phyloP scores from a whole-genome alignment of 1,140 invertebrate species.

The Drosophila biarmipes region DNA sequence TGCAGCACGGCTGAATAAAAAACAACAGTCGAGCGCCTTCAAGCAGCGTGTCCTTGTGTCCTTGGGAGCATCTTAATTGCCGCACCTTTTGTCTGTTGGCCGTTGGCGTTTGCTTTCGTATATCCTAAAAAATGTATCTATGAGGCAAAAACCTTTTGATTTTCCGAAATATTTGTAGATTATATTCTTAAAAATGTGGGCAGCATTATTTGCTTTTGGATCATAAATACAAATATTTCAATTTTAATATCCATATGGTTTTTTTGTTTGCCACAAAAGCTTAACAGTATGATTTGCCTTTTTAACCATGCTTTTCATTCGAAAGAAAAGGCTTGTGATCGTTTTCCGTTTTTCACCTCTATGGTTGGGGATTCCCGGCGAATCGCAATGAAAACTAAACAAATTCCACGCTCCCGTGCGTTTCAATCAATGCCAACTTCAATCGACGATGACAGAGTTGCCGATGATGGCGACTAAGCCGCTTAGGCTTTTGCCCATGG shows the following conservation, averaged over 20 bases:
- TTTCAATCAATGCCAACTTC: conserved; percentile 42
- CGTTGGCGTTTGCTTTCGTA: conserved; percentile 8
- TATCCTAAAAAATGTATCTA: not conserved
- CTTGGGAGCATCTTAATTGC: conserved; percentile 44
- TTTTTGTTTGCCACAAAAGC: too few species aligned
- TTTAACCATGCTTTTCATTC: not conserved
- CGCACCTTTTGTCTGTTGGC: conserved; percentile 19
- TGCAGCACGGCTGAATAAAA: not conserved
- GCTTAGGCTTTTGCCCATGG: conserved; percentile 24
- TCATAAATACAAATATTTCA: too few species aligned
- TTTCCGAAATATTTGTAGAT: not conserved
- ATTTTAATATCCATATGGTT: too few species aligned
- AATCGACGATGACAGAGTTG: conserved; percentile 20
- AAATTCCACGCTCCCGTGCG: conserved; percentile 24
- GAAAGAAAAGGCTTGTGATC: not conserved
- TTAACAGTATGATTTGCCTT: too few species aligned
- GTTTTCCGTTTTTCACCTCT: not conserved
- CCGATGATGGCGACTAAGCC: conserved; percentile 24
- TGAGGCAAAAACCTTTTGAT: not conserved
- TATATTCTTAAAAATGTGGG: too few species aligned
- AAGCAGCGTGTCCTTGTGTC: conserved; percentile 60
- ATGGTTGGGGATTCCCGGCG: not conserved
- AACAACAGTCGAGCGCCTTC: conserved; percentile 40
- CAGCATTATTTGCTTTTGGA: too few species aligned
- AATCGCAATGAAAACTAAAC: conserved; percentile 41